These are phyloP conservation scores for Lucifuga dentata DNA, from an alignment of 2,113 vertebrate genomes.

Conservation along the genomic window DNA sequence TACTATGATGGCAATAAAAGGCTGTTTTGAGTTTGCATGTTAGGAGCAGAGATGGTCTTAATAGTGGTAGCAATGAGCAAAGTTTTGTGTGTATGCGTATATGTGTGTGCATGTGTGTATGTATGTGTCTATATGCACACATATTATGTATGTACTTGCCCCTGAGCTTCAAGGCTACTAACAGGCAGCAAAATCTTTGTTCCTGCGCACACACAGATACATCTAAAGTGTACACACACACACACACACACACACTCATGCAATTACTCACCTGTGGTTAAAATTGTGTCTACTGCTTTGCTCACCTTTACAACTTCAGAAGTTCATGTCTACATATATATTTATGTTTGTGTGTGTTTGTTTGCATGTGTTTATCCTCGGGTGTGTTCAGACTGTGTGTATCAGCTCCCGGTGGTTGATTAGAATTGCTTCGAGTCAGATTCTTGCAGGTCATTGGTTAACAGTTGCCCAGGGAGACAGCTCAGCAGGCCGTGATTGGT, in stretches of 20 bases:
- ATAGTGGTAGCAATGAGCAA: constrained; percentile 68
- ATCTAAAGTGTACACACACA: constrained; percentile 5
- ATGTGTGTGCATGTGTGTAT: constrained; percentile 12
- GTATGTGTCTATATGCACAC: constrained; percentile 11
- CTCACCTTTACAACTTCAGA: constrained; percentile 33
- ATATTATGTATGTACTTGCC: constrained; percentile 51
- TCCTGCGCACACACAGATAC: constrained; percentile 37
- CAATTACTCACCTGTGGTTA: constrained; percentile 36
- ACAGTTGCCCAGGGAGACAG: constrained; percentile 80
- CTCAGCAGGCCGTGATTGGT: constrained; percentile 70
- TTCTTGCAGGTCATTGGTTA: constrained; percentile 83
- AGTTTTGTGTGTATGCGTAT: constrained; percentile 36
- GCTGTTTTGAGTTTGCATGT: constrained; percentile 49
- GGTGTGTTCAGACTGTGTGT: constrained; percentile 35
- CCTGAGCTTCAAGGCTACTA: constrained; percentile 68
- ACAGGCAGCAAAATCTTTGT: constrained; percentile 73
- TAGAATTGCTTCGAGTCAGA: constrained; percentile 57
- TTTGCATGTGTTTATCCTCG: constrained; percentile 2
- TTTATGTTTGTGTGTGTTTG: constrained; percentile 27
- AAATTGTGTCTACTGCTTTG: constrained; percentile 24
- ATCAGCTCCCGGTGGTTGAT: constrained; percentile 67
- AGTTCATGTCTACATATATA: constrained; percentile 36
- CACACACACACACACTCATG: constrained; percentile 34
- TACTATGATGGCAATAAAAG: constrained; percentile 62
- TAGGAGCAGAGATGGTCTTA: constrained; percentile 53